phyloP scores from a whole-genome alignment of 2,888 invertebrate genomes.

The Chironomus tentans region DNA sequence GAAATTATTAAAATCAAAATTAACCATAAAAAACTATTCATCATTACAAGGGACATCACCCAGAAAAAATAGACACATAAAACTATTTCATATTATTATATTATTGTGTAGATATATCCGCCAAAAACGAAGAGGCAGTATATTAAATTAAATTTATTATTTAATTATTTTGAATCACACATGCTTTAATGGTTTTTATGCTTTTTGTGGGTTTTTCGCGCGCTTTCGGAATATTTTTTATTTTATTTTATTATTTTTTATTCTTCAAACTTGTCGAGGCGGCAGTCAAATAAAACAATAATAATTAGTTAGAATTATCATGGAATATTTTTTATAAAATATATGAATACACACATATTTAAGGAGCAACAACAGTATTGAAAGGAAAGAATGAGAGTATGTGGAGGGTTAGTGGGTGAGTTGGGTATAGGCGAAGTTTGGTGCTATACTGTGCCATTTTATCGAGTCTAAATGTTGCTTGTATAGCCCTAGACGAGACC shows the following conservation, averaged over 20 bases:
- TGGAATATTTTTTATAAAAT: not conserved
- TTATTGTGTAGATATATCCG: not conserved
- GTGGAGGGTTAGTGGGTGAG: not conserved
- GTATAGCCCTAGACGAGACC: no score
- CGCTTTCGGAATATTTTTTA: not conserved
- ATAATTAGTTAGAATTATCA: conserved; percentile 19
- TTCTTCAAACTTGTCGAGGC: conserved; percentile 4
- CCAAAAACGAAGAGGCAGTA: not conserved
- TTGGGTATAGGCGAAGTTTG: no score
- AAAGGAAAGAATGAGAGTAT: not conserved
- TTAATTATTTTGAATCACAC: conserved; percentile 26
- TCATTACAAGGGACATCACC: not conserved
- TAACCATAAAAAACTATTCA: no score
- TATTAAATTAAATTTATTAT: conserved; percentile 26
- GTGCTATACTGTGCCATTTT: no score
- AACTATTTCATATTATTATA: not conserved
- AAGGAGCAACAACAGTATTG: not conserved
- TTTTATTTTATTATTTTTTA: no score
- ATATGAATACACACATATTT: not conserved
- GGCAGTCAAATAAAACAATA: conserved; percentile 20
- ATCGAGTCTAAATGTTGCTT: no score
- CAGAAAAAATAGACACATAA: not conserved
- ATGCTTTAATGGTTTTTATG: not conserved
- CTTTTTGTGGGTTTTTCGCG: conserved; percentile 12
- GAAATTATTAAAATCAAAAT: no score